Evolutionary conservation across 2,113 vertebrate species (phyloP).

Genomic region (Zingel zingel): DNA sequence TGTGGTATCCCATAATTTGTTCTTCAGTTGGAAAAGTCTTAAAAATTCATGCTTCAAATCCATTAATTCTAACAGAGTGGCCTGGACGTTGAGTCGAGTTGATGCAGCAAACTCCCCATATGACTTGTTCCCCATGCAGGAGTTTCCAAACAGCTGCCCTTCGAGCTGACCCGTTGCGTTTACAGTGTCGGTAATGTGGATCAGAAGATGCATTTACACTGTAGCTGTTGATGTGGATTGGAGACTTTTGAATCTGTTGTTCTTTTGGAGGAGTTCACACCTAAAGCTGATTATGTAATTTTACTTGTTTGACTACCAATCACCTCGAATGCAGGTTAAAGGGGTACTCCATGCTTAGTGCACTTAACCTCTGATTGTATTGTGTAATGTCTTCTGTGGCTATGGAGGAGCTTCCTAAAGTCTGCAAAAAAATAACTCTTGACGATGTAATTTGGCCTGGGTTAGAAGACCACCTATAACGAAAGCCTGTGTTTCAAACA

Average conservation of each 20-base stretch:
- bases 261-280: not conserved
- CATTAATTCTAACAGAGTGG: not conserved
- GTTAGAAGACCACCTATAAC: not conserved
- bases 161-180: not conserved
- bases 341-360: not conserved
- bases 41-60: not conserved
- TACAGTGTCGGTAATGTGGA: not conserved
- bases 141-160: not conserved
- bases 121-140: not conserved
- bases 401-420: not conserved
- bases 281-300: not conserved
- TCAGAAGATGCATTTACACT: not conserved
- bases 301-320: not conserved
- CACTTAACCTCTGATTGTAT: not conserved
- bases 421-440: not conserved
- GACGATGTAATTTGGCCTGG: not conserved
- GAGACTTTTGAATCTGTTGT: not conserved
- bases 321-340: not conserved
- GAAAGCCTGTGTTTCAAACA: not conserved
- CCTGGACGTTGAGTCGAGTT: not conserved
- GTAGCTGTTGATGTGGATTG: not conserved
- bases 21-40: not conserved
- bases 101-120: not conserved
- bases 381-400: not conserved
- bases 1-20: not conserved